Percentiles rank a stretch among this genome's conserved stretches.
Conservation (phyloP, 1,140 invertebrate genomes). For the Meloidogyne exigua region DNA sequence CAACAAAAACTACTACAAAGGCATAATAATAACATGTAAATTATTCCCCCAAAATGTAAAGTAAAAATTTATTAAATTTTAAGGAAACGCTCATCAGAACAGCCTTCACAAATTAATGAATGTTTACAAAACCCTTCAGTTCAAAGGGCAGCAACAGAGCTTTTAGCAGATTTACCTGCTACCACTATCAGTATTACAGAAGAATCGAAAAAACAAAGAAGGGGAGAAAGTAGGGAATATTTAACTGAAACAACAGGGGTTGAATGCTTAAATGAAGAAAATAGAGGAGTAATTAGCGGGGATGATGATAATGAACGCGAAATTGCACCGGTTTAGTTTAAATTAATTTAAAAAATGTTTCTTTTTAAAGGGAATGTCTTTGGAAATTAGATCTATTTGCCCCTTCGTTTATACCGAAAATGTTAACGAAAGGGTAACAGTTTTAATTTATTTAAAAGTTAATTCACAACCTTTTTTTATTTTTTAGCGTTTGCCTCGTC, state of each 20-base stretch:
- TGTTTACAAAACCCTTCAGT: background rate
- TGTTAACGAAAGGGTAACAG: slow-evolving; percentile 22
- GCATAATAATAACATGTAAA: background rate
- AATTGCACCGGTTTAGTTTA: background rate
- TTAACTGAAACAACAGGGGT: background rate
- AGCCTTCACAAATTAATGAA: background rate
- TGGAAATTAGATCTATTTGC: slow-evolving; percentile 26
- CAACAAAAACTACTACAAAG: slow-evolving; percentile 5
- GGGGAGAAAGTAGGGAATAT: background rate
- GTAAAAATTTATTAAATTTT: background rate
- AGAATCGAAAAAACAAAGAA: background rate
- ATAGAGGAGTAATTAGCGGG: background rate
- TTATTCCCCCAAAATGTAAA: background rate
- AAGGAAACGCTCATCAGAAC: slow-evolving; percentile 1
- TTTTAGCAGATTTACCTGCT: slow-evolving; percentile 1
- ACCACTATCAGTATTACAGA: background rate
- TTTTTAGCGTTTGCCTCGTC: slow-evolving; percentile 16
- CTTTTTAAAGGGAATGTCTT: slow-evolving; percentile 11
- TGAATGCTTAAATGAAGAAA: background rate
- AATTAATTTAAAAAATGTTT: background rate
- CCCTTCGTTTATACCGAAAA: slow-evolving; percentile 23
- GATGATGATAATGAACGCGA: background rate
- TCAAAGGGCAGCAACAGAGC: background rate
- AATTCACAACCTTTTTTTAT: background rate
- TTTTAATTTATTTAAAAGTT: background rate